Evolutionary conservation across 2,113 vertebrate species (phyloP).

Genomic region (Rhynchomys soricoides): DNA sequence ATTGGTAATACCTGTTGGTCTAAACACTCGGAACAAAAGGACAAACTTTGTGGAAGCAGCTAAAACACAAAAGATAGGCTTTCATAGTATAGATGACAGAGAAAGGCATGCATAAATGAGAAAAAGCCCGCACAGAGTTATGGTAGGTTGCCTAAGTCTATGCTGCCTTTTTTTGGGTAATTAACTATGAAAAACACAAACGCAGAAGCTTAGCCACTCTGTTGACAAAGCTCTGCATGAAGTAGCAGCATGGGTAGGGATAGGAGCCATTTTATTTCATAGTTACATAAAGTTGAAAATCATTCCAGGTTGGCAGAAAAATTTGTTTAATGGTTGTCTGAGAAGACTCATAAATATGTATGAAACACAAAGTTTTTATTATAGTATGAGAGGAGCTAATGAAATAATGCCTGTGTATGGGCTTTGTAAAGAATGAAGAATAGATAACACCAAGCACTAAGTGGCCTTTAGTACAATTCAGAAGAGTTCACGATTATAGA

Average conservation of each 20-base stretch:
- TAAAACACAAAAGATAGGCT: not conserved
- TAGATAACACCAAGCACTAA: not conserved
- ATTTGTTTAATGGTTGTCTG: constrained; percentile 53
- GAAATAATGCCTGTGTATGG: constrained; percentile 35
- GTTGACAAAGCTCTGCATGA: not conserved
- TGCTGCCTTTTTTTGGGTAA: not conserved
- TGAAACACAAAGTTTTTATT: constrained; percentile 59
- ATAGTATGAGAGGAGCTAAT: constrained; percentile 26
- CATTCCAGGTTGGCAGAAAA: not conserved
- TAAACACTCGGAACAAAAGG: not conserved
- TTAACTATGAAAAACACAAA: not conserved
- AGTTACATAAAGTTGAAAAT: not conserved
- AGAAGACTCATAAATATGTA: constrained; percentile 60
- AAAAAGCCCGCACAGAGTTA: not conserved
- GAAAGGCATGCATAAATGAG: not conserved
- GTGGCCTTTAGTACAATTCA: not conserved
- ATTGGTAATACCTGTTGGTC: not conserved
- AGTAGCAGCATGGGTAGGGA: not conserved
- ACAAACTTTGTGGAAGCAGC: not conserved
- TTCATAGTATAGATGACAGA: not conserved
- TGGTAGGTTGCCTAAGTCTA: not conserved
- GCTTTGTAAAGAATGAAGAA: constrained; percentile 44
- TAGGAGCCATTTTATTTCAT: constrained; percentile 27
- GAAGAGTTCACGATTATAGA: not conserved
- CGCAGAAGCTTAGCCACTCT: not conserved